Conservation (phyloP, 2,888 invertebrate species). For the Phania funesta region DNA sequence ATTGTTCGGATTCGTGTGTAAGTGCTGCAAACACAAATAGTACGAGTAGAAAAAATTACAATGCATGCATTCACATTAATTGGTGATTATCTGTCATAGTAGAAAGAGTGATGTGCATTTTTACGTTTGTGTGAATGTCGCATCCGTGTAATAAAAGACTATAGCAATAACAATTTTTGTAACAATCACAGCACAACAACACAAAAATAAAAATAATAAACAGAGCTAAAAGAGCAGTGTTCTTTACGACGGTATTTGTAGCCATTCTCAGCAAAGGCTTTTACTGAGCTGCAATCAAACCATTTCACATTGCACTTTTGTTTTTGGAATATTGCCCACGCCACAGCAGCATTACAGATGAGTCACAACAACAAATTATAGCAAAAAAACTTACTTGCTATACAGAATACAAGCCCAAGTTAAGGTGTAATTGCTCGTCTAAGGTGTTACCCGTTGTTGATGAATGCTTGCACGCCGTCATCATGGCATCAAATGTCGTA, state of each 20-base stretch:
- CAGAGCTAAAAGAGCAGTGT: constrained; percentile 10
- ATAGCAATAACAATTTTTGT: constrained; percentile 41
- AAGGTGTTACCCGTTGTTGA: constrained; percentile 62
- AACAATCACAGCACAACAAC: constrained; percentile 18
- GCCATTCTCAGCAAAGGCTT: constrained; percentile 18
- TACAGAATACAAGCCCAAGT: not conserved
- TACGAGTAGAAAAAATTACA: constrained; percentile 2
- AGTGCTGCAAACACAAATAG: constrained; percentile 26
- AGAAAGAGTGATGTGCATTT: constrained; percentile 57
- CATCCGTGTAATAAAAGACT: constrained; percentile 30
- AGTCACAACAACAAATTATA: constrained; percentile 18
- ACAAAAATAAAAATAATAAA: not conserved
- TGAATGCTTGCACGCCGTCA: constrained; percentile 62
- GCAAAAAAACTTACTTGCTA: not conserved
- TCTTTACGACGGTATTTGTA: constrained; percentile 30
- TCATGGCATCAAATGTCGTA: constrained; percentile 58
- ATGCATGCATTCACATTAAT: constrained; percentile 60
- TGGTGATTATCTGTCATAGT: constrained; percentile 68
- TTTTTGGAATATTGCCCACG: constrained; percentile 49
- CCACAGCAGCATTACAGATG: constrained; percentile 22
- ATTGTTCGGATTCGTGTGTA: constrained; percentile 61
- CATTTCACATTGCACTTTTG: constrained; percentile 22
- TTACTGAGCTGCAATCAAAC: constrained; percentile 42
- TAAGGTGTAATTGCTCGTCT: constrained; percentile 54
- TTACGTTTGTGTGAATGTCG: not conserved